These are phyloP conservation scores for Gavia stellata DNA, from an alignment of 2,113 vertebrate genomes.

Conservation along the genomic window DNA sequence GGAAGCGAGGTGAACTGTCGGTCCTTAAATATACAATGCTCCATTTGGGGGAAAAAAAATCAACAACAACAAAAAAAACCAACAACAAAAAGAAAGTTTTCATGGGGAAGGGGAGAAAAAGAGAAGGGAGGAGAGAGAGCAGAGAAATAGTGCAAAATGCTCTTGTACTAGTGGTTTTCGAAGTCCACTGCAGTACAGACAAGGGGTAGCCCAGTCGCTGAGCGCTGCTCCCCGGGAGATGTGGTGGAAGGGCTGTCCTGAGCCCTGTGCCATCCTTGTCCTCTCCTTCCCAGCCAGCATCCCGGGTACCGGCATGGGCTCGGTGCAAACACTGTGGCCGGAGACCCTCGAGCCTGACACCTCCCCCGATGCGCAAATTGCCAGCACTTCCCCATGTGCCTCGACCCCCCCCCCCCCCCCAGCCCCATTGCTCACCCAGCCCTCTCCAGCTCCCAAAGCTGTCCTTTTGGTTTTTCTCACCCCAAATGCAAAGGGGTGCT, in stretches of 20 bases:
- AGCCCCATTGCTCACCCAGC: not conserved
- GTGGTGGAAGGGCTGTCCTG: not conserved
- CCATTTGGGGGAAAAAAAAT: conserved; percentile 23
- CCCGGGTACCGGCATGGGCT: rapidly evolving
- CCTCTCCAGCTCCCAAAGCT: not conserved
- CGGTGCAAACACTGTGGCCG: rapidly evolving
- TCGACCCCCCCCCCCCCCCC: rapidly evolving
- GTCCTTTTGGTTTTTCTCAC: not conserved
- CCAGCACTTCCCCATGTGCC: not conserved
- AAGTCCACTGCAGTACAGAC: conserved; percentile 68
- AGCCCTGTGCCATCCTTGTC: not conserved
- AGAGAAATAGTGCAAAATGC: conserved; percentile 74
- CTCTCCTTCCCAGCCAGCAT: not conserved
- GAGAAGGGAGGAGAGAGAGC: conserved; percentile 20
- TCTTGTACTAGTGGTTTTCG: conserved; percentile 80
- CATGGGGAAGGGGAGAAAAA: conserved; percentile 12
- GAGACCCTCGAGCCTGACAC: not conserved
- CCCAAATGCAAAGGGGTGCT: not conserved
- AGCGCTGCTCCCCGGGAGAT: not conserved
- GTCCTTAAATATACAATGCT: conserved; percentile 50
- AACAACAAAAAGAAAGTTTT: not conserved
- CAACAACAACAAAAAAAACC: not conserved
- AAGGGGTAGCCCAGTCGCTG: conserved; percentile 34
- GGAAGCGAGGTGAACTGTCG: conserved; percentile 27
- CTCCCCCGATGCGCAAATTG: not conserved